phyloP scores from a whole-genome alignment of 2,888 invertebrate species.

The Gymnosoma rotundatum region DNA sequence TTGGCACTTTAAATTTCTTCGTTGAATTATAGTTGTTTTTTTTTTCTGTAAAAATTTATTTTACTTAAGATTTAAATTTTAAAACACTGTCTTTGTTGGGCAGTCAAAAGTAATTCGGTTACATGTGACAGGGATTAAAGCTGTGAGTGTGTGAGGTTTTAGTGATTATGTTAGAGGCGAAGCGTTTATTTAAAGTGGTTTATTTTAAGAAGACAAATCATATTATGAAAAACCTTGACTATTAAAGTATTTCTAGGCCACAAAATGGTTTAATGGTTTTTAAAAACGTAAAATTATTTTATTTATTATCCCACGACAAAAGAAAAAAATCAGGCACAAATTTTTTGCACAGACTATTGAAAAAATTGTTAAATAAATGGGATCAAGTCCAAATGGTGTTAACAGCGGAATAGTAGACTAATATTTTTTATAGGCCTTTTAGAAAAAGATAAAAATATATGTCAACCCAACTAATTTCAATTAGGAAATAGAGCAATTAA shows the following conservation, averaged over 20 bases:
- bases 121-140: constrained; percentile 49
- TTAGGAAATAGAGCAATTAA: too few relatives aligned
- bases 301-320: too few relatives aligned
- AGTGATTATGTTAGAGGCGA: constrained; percentile 19
- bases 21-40: constrained; percentile 2
- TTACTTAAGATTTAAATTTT: background rate
- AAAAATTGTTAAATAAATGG: too few relatives aligned
- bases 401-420: too few relatives aligned
- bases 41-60: constrained; percentile 5
- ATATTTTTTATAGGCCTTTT: too few relatives aligned
- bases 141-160: background rate
- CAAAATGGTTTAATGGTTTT: background rate
- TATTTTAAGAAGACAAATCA: constrained; percentile 7
- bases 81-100: constrained; percentile 7
- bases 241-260: background rate
- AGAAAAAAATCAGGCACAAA: too few relatives aligned
- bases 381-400: too few relatives aligned
- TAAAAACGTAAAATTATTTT: too few relatives aligned
- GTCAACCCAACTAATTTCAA: too few relatives aligned
- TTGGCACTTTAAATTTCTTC: constrained; percentile 16
- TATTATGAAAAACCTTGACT: constrained; percentile 30
- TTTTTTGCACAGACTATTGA: too few relatives aligned
- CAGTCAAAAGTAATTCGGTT: constrained; percentile 19
- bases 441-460: too few relatives aligned
- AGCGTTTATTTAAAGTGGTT: constrained; percentile 32